phyloP scores from a whole-genome alignment of 2,113 vertebrate genomes.

The Otocyon megalotis region DNA sequence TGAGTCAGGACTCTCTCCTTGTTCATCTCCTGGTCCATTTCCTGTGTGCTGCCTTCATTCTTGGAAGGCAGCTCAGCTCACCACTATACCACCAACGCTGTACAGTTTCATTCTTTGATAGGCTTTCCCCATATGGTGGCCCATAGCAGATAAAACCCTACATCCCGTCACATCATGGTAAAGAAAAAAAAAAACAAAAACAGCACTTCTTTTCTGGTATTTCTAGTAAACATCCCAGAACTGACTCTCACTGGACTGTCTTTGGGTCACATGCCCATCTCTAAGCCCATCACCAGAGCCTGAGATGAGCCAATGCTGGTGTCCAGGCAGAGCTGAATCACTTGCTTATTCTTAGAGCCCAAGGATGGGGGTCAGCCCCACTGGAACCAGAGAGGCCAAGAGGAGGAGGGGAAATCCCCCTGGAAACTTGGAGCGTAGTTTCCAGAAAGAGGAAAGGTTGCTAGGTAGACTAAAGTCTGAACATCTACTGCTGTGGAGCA shows the following conservation, averaged over 20 bases:
- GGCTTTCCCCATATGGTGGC: neutral
- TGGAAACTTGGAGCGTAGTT: neutral
- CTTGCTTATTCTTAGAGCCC: neutral
- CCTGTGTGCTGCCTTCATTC: neutral
- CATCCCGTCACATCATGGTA: neutral
- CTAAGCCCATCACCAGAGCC: neutral
- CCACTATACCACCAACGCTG: neutral
- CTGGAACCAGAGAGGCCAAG: neutral
- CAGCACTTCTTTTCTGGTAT: neutral
- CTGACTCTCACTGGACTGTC: neutral
- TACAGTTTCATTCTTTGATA: neutral
- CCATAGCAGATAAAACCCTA: neutral
- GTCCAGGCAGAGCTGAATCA: neutral
- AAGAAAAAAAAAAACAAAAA: neutral
- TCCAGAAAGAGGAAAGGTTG: neutral
- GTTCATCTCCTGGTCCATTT: neutral
- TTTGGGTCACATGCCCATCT: neutral
- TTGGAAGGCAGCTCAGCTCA: neutral
- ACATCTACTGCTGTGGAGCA: neutral
- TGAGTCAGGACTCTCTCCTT: neutral
- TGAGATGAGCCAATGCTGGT: neutral
- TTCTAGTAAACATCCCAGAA: neutral
- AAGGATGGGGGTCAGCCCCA: neutral
- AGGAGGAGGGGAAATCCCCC: neutral
- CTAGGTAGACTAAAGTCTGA: neutral